Evolutionary conservation across 2,888 invertebrate species (phyloP).

Genomic region (Hirtodrosophila histrioides): DNA sequence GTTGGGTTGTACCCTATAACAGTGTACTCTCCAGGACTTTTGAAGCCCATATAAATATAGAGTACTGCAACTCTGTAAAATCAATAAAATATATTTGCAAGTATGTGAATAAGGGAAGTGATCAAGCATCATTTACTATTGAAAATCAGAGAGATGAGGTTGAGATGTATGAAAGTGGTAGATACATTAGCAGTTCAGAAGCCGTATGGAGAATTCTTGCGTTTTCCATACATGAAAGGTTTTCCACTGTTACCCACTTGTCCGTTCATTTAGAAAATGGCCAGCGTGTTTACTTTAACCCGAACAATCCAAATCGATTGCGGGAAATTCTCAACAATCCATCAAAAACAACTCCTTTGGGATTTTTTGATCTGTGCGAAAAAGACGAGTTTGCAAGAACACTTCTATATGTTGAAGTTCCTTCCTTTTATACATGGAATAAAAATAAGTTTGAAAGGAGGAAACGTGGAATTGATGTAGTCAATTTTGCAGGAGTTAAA

Average conservation of each 20-base stretch:
- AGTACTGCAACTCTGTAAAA: slow-evolving; percentile 79
- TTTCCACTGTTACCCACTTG: slow-evolving; percentile 26
- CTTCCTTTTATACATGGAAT: neutral
- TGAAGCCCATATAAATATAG: slow-evolving; percentile 82
- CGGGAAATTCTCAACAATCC: no score
- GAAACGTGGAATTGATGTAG: neutral
- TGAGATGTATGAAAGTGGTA: slow-evolving; percentile 63
- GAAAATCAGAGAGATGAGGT: slow-evolving; percentile 1
- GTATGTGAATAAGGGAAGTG: slow-evolving; percentile 58
- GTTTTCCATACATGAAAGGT: slow-evolving; percentile 66
- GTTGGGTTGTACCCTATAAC: no score
- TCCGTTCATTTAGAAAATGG: slow-evolving; percentile 35
- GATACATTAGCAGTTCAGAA: slow-evolving; percentile 48
- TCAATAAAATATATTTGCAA: slow-evolving; percentile 64
- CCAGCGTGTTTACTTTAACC: neutral
- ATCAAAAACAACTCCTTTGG: no score
- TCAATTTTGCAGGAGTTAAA: no score
- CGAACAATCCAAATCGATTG: neutral
- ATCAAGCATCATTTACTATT: neutral
- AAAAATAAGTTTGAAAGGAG: neutral
- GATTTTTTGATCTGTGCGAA: no score
- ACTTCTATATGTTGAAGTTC: no score
- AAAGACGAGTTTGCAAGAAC: no score
- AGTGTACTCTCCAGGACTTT: slow-evolving; percentile 17
- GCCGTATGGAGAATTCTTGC: slow-evolving; percentile 42